Conservation (phyloP, 2,113 vertebrate genomes). For the Micromys minutus region DNA sequence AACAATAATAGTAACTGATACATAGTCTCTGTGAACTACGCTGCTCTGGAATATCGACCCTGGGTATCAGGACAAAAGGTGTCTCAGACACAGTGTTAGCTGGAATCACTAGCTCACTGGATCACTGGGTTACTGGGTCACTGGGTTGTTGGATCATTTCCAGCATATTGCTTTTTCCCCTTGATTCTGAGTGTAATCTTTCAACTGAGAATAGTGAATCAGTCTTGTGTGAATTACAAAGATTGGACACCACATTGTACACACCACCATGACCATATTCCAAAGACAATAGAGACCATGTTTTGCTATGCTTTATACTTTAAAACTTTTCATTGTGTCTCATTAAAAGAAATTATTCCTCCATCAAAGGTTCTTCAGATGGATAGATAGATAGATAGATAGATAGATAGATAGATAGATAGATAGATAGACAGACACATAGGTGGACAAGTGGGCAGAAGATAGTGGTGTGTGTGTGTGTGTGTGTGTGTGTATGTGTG, state of each 20-base stretch:
- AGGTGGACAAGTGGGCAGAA: not conserved
- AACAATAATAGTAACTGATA: not conserved
- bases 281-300: not conserved
- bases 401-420: not conserved
- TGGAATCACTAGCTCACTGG: not conserved
- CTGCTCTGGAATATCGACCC: not conserved
- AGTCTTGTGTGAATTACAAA: not conserved
- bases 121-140: not conserved
- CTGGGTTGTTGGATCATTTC: not conserved
- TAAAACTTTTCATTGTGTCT: not conserved
- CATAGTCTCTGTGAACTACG: not conserved
- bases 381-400: not conserved
- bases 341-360: conserved; percentile 19
- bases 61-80: not conserved
- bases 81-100: not conserved
- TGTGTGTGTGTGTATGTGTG: not conserved
- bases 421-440: not conserved
- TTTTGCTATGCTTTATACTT: not conserved
- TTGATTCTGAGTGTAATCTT: not conserved
- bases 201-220: not conserved
- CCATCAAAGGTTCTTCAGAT: not conserved
- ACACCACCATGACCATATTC: not conserved
- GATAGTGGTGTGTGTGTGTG: not conserved
- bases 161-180: not conserved
- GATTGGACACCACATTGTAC: not conserved